Evolutionary conservation across 2,113 vertebrate genomes (phyloP).

Genomic region (Thomomys bottae): DNA sequence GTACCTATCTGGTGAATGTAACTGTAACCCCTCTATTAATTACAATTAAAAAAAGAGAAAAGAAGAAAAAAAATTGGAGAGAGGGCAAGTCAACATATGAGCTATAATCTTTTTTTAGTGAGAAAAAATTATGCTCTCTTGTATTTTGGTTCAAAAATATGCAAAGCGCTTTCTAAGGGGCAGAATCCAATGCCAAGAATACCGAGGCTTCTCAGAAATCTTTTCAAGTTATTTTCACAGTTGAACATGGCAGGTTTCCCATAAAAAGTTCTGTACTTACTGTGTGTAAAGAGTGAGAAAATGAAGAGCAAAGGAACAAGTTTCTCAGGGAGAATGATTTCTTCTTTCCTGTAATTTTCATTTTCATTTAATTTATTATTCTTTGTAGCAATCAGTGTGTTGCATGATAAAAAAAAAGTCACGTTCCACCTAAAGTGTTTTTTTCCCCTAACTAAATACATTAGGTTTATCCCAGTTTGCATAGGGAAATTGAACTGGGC

Average conservation of each 20-base stretch:
- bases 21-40: too few relatives aligned
- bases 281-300: neutral
- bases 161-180: slow-evolving; percentile 30
- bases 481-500: neutral
- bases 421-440: neutral
- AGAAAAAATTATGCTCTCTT: slow-evolving; percentile 19
- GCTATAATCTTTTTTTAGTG: neutral
- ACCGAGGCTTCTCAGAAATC: neutral
- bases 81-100: neutral
- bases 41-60: too few relatives aligned
- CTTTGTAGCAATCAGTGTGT: neutral
- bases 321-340: neutral
- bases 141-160: neutral
- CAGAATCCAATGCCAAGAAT: neutral
- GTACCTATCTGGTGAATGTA: too few relatives aligned
- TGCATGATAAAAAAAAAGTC: slow-evolving; percentile 13
- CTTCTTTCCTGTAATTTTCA: neutral
- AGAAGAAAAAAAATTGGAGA: too few relatives aligned
- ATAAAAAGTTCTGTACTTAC: neutral
- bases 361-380: neutral
- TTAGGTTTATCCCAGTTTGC: neutral
- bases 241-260: neutral
- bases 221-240: slow-evolving; percentile 37
- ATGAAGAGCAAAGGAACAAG: neutral
- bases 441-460: neutral